Conservation (phyloP, 2,888 invertebrate genomes). For the Gibbula magus region DNA sequence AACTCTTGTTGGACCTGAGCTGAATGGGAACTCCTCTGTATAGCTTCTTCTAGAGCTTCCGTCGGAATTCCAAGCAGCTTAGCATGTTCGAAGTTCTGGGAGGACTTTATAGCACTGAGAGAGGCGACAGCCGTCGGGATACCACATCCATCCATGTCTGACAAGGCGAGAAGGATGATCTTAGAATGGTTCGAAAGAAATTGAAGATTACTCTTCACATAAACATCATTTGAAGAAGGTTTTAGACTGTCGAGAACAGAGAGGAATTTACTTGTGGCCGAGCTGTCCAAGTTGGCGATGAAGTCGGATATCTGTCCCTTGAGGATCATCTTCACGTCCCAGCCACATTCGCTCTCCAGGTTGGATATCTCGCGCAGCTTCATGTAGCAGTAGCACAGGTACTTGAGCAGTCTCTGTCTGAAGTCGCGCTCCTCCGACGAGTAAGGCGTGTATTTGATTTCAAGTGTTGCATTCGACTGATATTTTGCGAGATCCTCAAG, state of each 20-base stretch:
- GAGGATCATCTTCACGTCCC: slow-evolving; percentile 33
- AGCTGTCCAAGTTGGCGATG: slow-evolving; percentile 40
- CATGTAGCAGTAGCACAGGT: slow-evolving; percentile 56
- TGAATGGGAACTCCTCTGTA: neutral
- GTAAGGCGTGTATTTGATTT: slow-evolving; percentile 38
- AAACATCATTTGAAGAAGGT: slow-evolving; percentile 29
- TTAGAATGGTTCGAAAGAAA: slow-evolving; percentile 44
- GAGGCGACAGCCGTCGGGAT: slow-evolving; percentile 46
- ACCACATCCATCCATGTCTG: slow-evolving; percentile 49
- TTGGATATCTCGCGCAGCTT: slow-evolving; percentile 46
- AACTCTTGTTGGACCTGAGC: neutral
- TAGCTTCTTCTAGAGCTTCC: neutral
- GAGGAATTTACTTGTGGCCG: slow-evolving; percentile 39
- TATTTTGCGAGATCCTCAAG: slow-evolving; percentile 44
- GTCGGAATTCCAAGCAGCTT: slow-evolving; percentile 18
- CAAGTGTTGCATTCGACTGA: slow-evolving; percentile 56
- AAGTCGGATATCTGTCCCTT: slow-evolving; percentile 27
- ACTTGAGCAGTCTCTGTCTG: slow-evolving; percentile 45
- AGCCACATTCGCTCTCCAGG: slow-evolving; percentile 32
- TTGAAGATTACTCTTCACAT: slow-evolving; percentile 39
- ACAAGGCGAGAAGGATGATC: slow-evolving; percentile 45
- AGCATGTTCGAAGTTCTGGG: slow-evolving; percentile 26
- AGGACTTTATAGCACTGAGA: slow-evolving; percentile 30
- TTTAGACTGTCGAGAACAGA: slow-evolving; percentile 29
- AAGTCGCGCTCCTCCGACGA: slow-evolving; percentile 48